Percentiles rank a stretch among this genome's conserved stretches.
These are phyloP conservation scores for Drosophila cracens DNA, from an alignment of 2,888 invertebrate species.

Conservation along the genomic window DNA sequence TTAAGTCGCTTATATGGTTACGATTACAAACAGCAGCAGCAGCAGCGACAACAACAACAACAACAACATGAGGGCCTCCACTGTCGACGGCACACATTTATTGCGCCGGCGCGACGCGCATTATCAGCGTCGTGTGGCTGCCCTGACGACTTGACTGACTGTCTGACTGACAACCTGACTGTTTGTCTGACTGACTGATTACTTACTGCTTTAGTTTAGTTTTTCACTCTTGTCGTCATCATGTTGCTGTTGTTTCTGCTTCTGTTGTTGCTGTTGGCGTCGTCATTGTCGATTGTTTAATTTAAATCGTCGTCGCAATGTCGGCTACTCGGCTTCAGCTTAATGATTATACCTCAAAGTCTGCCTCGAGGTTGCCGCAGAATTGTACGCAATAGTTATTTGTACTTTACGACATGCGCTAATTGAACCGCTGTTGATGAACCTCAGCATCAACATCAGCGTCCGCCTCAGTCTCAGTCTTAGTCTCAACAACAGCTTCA, in stretches of 20 bases:
- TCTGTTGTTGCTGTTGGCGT: constrained; percentile 30
- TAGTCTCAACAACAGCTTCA: constrained; percentile 13
- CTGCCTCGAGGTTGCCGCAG: constrained; percentile 50
- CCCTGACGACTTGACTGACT: constrained; percentile 55
- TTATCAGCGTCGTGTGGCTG: constrained; percentile 74
- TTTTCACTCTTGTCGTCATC: constrained; percentile 69
- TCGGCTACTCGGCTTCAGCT: constrained; percentile 63
- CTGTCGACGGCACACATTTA: constrained; percentile 74
- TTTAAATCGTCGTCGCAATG: constrained; percentile 73
- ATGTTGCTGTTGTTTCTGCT: constrained; percentile 19
- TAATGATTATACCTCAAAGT: constrained; percentile 67
- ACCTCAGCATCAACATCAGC: constrained; percentile 42
- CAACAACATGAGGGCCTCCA: constrained; percentile 61
- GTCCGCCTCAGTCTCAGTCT: constrained; percentile 20
- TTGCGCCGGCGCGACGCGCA: constrained; percentile 79
- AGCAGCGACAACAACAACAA: constrained; percentile 38
- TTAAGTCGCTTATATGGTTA: constrained; percentile 80
- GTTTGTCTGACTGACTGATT: constrained; percentile 35
- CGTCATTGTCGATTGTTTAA: constrained; percentile 76
- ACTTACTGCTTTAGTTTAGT: constrained; percentile 71
- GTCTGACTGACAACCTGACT: constrained; percentile 30
- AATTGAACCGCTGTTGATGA: constrained; percentile 74
- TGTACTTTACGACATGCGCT: constrained; percentile 78
- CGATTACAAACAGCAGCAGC: constrained; percentile 64
- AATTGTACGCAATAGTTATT: constrained; percentile 75